Evolutionary conservation across 1,140 invertebrate species (phyloP).

Genomic region (Danaus plexippus): DNA sequence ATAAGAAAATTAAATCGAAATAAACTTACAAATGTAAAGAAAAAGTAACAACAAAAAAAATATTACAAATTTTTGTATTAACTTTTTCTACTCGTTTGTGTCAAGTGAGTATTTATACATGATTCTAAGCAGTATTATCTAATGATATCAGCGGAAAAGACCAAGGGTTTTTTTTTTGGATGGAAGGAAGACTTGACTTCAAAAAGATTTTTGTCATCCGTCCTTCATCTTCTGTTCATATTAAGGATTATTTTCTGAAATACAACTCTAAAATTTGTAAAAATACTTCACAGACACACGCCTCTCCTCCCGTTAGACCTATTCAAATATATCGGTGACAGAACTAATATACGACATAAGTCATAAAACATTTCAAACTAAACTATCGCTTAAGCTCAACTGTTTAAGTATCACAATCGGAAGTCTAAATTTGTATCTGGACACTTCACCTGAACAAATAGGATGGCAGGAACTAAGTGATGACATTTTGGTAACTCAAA

Average conservation of each 20-base stretch:
- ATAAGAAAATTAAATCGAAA: no score
- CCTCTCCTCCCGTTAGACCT: constrained; percentile 30
- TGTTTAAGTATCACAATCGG: constrained; percentile 10
- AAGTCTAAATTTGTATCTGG: background rate
- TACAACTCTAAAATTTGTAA: background rate
- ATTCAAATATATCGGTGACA: constrained; percentile 18
- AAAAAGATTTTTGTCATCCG: no score
- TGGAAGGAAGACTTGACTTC: no score
- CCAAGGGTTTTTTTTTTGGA: no score
- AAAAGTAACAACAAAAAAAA: no score
- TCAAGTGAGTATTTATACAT: no score
- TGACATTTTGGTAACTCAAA: constrained; percentile 10
- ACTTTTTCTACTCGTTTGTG: no score
- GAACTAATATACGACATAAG: constrained; percentile 6
- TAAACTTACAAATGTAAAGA: no score
- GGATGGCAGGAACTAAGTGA: constrained; percentile 1
- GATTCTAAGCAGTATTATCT: no score
- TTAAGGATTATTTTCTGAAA: constrained; percentile 2
- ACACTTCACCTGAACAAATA: constrained; percentile 29
- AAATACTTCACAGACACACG: constrained; percentile 16
- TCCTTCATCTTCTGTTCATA: background rate
- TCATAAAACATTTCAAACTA: constrained; percentile 1
- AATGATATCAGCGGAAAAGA: no score
- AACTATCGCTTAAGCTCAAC: background rate
- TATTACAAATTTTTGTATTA: no score